Evolutionary conservation across 2,888 invertebrate genomes (phyloP).

Genomic region (Trichogramma dendrolimi): DNA sequence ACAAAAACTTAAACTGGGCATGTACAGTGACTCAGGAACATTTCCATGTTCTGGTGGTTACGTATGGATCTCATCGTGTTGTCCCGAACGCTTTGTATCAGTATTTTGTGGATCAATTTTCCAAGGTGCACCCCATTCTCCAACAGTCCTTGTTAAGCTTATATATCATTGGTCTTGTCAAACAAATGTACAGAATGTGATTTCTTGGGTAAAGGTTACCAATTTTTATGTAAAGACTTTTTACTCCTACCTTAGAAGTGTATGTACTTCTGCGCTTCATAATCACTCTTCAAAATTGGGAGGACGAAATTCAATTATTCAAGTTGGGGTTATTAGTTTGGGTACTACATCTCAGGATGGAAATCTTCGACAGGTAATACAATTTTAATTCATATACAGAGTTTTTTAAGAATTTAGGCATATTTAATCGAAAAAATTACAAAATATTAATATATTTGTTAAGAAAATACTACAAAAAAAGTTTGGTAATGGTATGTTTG

Average conservation of each 20-base stretch:
- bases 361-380: conserved; percentile 51
- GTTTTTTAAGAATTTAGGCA: background rate
- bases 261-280: conserved; percentile 77
- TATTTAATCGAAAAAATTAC: background rate
- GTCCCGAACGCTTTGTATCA: conserved; percentile 78
- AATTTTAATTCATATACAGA: conserved; percentile 1
- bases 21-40: conserved; percentile 80
- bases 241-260: conserved; percentile 70
- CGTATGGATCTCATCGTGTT: conserved; percentile 87
- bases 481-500: no score
- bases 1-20: conserved; percentile 72
- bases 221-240: conserved; percentile 64
- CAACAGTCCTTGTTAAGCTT: conserved; percentile 75
- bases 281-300: conserved; percentile 73
- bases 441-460: conserved; percentile 6
- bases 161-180: conserved; percentile 91
- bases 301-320: conserved; percentile 54
- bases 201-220: conserved; percentile 82
- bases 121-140: conserved; percentile 80
- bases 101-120: conserved; percentile 84
- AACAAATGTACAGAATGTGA: conserved; percentile 82
- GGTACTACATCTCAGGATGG: conserved; percentile 78
- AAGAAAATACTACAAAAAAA: background rate
- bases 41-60: conserved; percentile 87
- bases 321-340: conserved; percentile 78